A percentile compares a stretch with the other conserved stretches of the same genome.
Evolutionary conservation across 1,140 invertebrate species (phyloP).

Genomic region (Aplysia californica): DNA sequence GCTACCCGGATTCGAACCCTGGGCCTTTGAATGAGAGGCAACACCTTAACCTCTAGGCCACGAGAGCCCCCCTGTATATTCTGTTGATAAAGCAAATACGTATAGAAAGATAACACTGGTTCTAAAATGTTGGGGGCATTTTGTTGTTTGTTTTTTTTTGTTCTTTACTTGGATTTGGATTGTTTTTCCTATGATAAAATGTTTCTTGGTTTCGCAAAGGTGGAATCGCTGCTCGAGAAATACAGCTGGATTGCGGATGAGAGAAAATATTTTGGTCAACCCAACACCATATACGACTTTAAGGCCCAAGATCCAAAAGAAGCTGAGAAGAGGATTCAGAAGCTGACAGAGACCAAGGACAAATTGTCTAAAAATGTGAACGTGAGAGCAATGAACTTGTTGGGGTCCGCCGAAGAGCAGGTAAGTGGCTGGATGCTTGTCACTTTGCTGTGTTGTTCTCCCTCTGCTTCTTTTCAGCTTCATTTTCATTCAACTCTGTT

Average conservation of each 20-base stretch:
- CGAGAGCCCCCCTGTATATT: too few relatives aligned
- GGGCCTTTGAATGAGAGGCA: too few relatives aligned
- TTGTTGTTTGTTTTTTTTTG: too few relatives aligned
- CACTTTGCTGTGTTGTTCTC: too few relatives aligned
- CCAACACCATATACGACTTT: slow-evolving; percentile 73
- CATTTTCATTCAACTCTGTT: not conserved
- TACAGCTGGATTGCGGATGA: slow-evolving; percentile 86
- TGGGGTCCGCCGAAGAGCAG: slow-evolving; percentile 88
- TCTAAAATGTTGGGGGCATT: too few relatives aligned
- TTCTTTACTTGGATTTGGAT: too few relatives aligned
- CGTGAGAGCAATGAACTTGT: slow-evolving; percentile 85
- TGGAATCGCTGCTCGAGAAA: slow-evolving; percentile 71
- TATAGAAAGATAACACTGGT: too few relatives aligned
- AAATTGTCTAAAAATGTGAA: slow-evolving; percentile 85
- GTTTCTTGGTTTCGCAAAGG: too few relatives aligned
- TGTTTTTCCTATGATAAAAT: too few relatives aligned
- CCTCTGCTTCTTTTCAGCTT: not conserved
- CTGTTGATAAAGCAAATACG: too few relatives aligned
- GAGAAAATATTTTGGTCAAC: slow-evolving; percentile 81
- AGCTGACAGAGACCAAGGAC: slow-evolving; percentile 76
- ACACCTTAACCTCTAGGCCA: too few relatives aligned
- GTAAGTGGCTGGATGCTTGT: slow-evolving; percentile 68
- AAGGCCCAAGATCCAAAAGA: slow-evolving; percentile 72
- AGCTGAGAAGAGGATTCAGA: slow-evolving; percentile 72
- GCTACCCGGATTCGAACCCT: too few relatives aligned